phyloP scores from a whole-genome alignment of 2,113 vertebrate species.

The Callaeas wilsoni region DNA sequence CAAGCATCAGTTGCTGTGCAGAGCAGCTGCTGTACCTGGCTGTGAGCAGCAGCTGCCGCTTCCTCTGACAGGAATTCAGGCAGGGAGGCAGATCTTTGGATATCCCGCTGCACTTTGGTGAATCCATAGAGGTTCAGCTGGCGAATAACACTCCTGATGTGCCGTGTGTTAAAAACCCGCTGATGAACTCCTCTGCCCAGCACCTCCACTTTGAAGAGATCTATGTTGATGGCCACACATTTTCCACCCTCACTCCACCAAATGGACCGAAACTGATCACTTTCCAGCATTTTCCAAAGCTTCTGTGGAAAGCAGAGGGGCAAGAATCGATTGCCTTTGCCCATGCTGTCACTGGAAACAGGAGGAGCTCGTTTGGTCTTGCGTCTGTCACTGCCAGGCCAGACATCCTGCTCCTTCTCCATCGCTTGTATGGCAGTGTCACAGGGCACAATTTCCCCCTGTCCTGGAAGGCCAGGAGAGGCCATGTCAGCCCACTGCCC shows the following conservation, averaged over 20 bases:
- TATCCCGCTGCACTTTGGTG: background rate
- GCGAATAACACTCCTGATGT: background rate
- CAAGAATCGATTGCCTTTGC: background rate
- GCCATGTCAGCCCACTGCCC: background rate
- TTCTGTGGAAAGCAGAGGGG: background rate
- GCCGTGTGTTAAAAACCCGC: background rate
- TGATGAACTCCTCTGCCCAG: background rate
- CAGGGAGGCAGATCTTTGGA: background rate
- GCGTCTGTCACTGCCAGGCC: background rate
- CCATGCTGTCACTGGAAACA: rapidly evolving
- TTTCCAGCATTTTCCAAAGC: background rate
- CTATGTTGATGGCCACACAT: background rate
- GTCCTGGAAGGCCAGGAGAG: background rate
- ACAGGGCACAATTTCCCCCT: background rate
- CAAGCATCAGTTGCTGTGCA: background rate
- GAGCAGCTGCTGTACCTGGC: background rate
- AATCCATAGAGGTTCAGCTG: background rate
- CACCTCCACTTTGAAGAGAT: background rate
- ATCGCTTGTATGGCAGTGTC: background rate
- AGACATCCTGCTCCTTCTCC: rapidly evolving
- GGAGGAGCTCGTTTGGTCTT: background rate
- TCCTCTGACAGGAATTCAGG: background rate
- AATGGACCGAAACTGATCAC: background rate
- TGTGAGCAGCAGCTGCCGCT: background rate
- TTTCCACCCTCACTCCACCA: background rate